These are phyloP conservation scores for Sceliomorpha sp. DNA, from an alignment of 2,888 invertebrate genomes.

Conservation along the genomic window DNA sequence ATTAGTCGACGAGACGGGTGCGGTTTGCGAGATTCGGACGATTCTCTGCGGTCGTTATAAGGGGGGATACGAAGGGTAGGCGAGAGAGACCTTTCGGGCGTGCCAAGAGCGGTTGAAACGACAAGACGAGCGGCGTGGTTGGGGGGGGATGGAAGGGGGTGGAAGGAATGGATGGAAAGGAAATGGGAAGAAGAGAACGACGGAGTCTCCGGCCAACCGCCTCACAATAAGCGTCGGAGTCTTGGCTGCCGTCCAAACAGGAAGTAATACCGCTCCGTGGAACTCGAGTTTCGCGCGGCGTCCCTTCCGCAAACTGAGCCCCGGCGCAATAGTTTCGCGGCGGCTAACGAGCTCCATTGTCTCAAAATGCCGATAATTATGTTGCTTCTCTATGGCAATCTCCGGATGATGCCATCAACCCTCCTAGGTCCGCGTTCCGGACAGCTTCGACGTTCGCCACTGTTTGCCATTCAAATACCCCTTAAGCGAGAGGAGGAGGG, in stretches of 20 bases:
- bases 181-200: conserved; percentile 41
- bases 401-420: conserved; percentile 19
- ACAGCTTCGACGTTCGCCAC: conserved; percentile 13
- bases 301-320: conserved; percentile 54
- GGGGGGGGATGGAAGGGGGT: conserved; percentile 32
- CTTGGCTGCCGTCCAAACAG: conserved; percentile 72
- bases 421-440: conserved; percentile 14
- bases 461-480: not conserved
- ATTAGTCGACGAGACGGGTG: conserved; percentile 63
- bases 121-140: conserved; percentile 36
- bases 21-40: conserved; percentile 57
- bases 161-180: too few species aligned
- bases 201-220: conserved; percentile 35
- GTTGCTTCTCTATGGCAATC: conserved; percentile 55
- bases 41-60: conserved; percentile 31
- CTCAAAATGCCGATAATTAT: conserved; percentile 73
- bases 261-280: conserved; percentile 69
- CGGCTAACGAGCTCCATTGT: conserved; percentile 74
- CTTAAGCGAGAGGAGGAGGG: not conserved
- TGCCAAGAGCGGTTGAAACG: conserved; percentile 32
- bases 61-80: conserved; percentile 21
- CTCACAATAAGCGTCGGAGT: conserved; percentile 70
- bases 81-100: conserved; percentile 24
- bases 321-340: conserved; percentile 49
- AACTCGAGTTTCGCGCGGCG: conserved; percentile 53